A percentile compares a stretch with the other conserved stretches of the same genome.
Conservation (phyloP, 2,797 vertebrate genomes). For the Tolypeutes matacus region DNA sequence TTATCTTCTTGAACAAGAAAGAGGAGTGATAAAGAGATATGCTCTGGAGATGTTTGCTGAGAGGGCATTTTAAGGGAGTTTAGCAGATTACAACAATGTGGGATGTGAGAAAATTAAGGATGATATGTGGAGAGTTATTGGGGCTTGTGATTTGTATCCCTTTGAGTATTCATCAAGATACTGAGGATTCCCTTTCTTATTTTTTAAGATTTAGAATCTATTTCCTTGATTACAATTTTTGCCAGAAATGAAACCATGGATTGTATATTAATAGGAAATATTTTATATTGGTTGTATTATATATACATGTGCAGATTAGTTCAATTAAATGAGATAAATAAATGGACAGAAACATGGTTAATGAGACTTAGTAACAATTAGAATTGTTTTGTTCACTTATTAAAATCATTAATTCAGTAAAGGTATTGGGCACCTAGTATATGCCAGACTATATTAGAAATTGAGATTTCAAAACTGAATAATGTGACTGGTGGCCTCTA, state of each 20-base stretch:
- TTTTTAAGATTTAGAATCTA: neutral
- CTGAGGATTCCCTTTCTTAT: neutral
- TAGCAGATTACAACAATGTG: neutral
- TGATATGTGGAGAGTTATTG: neutral
- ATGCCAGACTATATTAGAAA: neutral
- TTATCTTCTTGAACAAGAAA: neutral
- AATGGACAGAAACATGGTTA: neutral
- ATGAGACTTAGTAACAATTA: neutral
- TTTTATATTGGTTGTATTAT: neutral
- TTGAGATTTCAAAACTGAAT: conserved; percentile 16
- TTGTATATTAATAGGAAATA: neutral
- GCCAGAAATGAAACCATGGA: neutral
- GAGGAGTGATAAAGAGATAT: neutral
- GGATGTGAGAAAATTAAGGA: conserved; percentile 2
- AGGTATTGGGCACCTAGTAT: neutral
- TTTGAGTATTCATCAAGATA: neutral
- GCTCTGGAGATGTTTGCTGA: neutral
- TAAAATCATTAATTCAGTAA: conserved; percentile 19
- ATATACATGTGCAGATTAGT: neutral
- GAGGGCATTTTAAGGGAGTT: neutral
- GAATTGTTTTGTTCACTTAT: neutral
- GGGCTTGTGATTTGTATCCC: neutral
- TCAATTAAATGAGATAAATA: neutral
- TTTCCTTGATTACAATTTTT: neutral
- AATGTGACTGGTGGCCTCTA: neutral